Base-by-base conservation (phyloP, 2,888 invertebrate species). In the Cerastis leucographa region DNA sequence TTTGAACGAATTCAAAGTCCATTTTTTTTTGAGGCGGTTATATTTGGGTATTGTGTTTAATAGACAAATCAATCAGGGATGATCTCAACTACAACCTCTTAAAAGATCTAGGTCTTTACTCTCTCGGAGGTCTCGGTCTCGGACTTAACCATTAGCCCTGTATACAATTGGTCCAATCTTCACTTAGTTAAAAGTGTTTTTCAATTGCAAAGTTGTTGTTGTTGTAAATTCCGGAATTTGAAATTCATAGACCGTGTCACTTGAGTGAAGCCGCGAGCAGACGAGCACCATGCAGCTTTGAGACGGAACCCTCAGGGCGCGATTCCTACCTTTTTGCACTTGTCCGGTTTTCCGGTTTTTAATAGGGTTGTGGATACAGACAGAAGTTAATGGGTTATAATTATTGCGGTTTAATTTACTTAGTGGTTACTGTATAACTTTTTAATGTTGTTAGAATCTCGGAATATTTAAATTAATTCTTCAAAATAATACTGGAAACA, bases 341-440 rank as follows among this genome's bases (percentile, higher is more conserved):
- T 54, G n/a, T n/a, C n/a, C n/a, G 54, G 54, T 54, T 54, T n/a
- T 51, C n/a, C 54, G 54, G 54, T 54, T 54, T n/a, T 51, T 54
- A n/a, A 11, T 54, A 54, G n/a, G 12, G 54, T n/a, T 22, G 22
- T 22, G 22, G 51, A 51, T 51, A 51, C 22, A 25, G 25, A 56
- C 25, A 5, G 8, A 6, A 49, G 25, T 14, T 56, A 7, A 25
- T 56, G 25, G 56, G 56, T 56, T 46, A 17, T 46, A 46, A 46
- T 46, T 11, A 46, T 49, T 49, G 7, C 7, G 1, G 19, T 49
- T 49, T 49, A 49, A 19, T 49, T 49, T 49, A 49, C 49, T 49
- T 49, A 19, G 19, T 49, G 19, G 29, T 61, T 17, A 35, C 61
- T 35, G 29, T 59, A 29, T 19, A 59, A 29, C 19, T 59, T 29